A percentile compares a stretch with the other conserved stretches of the same genome.
phyloP scores from a whole-genome alignment of 2,888 invertebrate species.

The Saturnia pavonia region DNA sequence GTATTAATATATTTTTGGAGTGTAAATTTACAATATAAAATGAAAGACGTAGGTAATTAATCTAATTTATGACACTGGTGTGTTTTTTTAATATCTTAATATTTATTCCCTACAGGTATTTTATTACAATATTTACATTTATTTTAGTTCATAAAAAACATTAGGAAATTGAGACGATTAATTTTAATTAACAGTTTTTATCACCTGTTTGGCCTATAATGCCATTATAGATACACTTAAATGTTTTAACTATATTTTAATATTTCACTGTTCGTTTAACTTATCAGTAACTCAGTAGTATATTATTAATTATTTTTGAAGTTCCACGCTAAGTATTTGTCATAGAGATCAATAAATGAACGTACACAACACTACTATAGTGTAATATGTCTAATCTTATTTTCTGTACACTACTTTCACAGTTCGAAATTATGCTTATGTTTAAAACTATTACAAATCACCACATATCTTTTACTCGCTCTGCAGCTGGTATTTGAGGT shows the following conservation, averaged over 20 bases:
- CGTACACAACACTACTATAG: slow-evolving; percentile 21
- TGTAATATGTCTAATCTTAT: background rate
- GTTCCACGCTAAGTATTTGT: slow-evolving; percentile 13
- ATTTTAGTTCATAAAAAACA: slow-evolving; percentile 3
- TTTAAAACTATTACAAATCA: slow-evolving; percentile 45
- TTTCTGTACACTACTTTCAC: slow-evolving; percentile 19
- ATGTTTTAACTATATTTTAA: background rate
- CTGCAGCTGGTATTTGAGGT: slow-evolving; percentile 72
- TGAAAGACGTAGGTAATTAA: slow-evolving; percentile 4
- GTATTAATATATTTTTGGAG: background rate
- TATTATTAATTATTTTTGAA: slow-evolving; percentile 5
- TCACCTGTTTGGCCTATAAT: background rate
- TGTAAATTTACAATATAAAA: background rate
- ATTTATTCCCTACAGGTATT: slow-evolving; percentile 43
- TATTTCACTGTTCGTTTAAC: background rate
- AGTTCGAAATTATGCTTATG: slow-evolving; percentile 22
- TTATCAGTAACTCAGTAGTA: background rate
- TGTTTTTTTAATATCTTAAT: slow-evolving; percentile 43
- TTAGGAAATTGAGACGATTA: background rate
- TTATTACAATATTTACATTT: slow-evolving; percentile 19
- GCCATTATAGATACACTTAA: background rate
- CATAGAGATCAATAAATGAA: slow-evolving; percentile 34
- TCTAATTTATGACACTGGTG: slow-evolving; percentile 72
- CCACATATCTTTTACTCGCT: slow-evolving; percentile 82
- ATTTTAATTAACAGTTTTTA: slow-evolving; percentile 1